These are phyloP conservation scores for Sebastes nivosus DNA, from an alignment of 2,797 vertebrate species.

Conservation along the genomic window DNA sequence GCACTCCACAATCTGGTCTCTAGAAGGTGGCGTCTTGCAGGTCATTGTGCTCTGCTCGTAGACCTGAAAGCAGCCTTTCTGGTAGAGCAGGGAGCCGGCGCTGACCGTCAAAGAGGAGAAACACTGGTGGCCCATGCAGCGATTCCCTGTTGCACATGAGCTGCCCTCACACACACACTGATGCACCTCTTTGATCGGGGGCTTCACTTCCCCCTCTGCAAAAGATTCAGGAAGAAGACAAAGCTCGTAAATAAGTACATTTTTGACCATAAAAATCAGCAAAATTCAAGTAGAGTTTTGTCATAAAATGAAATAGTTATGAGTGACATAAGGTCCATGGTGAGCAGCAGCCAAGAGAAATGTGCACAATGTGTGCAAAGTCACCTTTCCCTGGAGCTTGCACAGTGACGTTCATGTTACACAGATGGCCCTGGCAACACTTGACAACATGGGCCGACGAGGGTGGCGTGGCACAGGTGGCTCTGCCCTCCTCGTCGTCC, in stretches of 20 bases:
- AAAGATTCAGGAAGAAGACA: constrained; percentile 23
- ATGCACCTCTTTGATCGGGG: constrained; percentile 82
- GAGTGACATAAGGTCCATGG: constrained; percentile 7
- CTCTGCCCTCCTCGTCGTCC: constrained; percentile 90
- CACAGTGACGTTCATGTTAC: constrained; percentile 94
- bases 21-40: constrained; percentile 94
- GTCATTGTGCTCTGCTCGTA: constrained; percentile 95
- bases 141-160: constrained; percentile 86
- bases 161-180: constrained; percentile 94
- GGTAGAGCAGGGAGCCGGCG: constrained; percentile 85
- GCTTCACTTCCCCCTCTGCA: constrained; percentile 85
- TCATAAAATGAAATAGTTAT: neutral
- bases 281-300: neutral
- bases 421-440: constrained; percentile 96
- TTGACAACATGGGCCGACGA: constrained; percentile 89
- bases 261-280: neutral
- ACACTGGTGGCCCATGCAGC: constrained; percentile 94
- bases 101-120: constrained; percentile 92
- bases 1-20: constrained; percentile 94
- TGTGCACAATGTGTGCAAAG: constrained; percentile 54
- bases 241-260: neutral
- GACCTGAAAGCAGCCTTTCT: constrained; percentile 96
- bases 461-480: constrained; percentile 90
- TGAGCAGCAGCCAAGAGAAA: constrained; percentile 43
- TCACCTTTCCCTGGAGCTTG: constrained; percentile 90